Base-by-base conservation (phyloP, 2,888 invertebrate species). In the Perdita meconis region DNA sequence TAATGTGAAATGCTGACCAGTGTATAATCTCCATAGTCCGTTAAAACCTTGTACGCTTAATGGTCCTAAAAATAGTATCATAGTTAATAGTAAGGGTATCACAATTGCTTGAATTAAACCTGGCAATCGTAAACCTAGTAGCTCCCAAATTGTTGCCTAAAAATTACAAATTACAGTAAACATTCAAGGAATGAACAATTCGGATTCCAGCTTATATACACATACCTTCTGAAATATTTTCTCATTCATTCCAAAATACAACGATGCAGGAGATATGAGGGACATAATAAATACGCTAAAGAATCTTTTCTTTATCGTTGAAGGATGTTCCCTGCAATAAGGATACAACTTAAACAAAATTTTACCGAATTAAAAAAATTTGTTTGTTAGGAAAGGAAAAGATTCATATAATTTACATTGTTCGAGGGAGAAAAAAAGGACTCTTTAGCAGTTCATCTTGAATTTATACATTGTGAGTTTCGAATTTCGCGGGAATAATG, bases 241-340 rank as follows among this genome's bases (percentile, higher is more conserved):
- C 83, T 94, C 94, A 71, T 95, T 94, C 40, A 96, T 94, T 87
- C 96, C 96, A 85, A 94, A 94, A 90, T 96, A 96, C 60, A 97
- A 94, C 89, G 97, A 95, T 74, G 96, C 93, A 60, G 97, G 97
- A 13, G 97, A 96, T 65, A 98, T 90, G 64, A 97, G 91, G 94
- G 97, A 96, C 93, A 97, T 96, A 79, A 96, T 93, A 82, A 95
- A 95, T 10, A 97, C 97, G 92, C 98, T 97, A 83, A 97, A 94
- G 91, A 98, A 98, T 89, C 98, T 94, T 90, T 95, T 95, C 92
- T 97, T 97, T 84, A 98, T 97, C 4, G 96, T 97, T 8, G 95
- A 94, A 13, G 98, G 97, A 93, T 98, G 97, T 90, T 98, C 96
- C 89, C 98, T 97, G 93, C 82, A 95, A 94, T 73, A 74, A 70